A percentile compares a stretch with the other conserved stretches of the same genome.
Evolutionary conservation across 2,113 vertebrate genomes (phyloP).

Genomic region (Microcebus jonahi): DNA sequence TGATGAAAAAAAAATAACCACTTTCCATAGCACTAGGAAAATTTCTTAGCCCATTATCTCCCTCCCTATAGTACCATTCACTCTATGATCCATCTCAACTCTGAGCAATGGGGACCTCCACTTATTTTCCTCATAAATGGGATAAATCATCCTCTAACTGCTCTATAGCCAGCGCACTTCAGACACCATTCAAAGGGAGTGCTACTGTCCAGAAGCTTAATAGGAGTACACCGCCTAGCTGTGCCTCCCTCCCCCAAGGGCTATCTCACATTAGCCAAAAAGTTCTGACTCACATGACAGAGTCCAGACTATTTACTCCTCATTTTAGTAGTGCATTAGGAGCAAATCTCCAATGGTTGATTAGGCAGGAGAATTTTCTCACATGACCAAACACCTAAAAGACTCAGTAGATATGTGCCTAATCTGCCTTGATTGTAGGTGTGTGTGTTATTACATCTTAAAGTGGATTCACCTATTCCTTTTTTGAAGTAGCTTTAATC

Average conservation of each 20-base stretch:
- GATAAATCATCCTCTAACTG: not conserved
- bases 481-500: not conserved
- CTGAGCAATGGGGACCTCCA: not conserved
- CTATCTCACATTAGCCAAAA: not conserved
- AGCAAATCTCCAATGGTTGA: not conserved
- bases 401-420: not conserved
- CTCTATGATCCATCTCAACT: not conserved
- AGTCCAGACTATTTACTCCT: not conserved
- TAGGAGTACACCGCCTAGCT: not conserved
- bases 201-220: not conserved
- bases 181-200: not conserved
- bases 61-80: not conserved
- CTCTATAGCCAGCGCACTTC: not conserved
- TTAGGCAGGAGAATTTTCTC: not conserved
- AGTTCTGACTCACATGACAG: not conserved
- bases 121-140: not conserved
- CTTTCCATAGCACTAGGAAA: not conserved
- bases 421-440: not conserved
- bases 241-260: not conserved
- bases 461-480: not conserved
- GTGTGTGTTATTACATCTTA: not conserved
- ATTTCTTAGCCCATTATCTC: not conserved
- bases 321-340: not conserved
- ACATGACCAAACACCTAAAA: not conserved
- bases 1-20: not conserved